These are phyloP conservation scores for Porites australiensis DNA, from an alignment of 64 coral and sea anemone species.

Conservation along the genomic window DNA sequence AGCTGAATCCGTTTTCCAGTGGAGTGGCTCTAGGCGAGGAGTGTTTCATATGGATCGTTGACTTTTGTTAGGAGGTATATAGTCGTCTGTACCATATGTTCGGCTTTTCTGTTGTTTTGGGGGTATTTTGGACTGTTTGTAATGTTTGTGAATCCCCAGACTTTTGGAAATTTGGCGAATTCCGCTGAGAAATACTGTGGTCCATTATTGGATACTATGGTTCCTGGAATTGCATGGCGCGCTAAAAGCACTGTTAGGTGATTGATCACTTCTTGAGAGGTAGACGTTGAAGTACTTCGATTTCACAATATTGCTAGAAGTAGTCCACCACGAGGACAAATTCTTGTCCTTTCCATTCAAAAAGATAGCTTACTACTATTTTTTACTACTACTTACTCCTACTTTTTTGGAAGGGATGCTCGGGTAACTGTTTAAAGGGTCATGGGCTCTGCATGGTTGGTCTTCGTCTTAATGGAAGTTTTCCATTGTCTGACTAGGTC, in stretches of 20 bases:
- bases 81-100: constrained; percentile 38
- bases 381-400: no score
- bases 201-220: no score
- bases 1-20: neutral
- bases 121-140: no score
- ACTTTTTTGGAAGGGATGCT: constrained; percentile 62
- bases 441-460: constrained; percentile 42
- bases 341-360: constrained; percentile 27
- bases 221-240: no score
- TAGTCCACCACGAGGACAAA: no score
- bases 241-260: constrained; percentile 53
- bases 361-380: constrained; percentile 51
- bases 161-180: no score
- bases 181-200: no score
- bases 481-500: neutral
- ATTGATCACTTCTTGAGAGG: constrained; percentile 40
- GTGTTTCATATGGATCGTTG: constrained; percentile 7
- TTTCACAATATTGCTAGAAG: constrained; percentile 49
- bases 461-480: constrained; percentile 37
- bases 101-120: no score
- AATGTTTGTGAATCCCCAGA: no score
- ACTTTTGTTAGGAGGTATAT: constrained; percentile 50
- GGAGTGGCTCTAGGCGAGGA: constrained; percentile 19
- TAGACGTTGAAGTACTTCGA: constrained; percentile 45
- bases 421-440: constrained; percentile 27